phyloP scores from a whole-genome alignment of 2,113 vertebrate genomes.

The Diglossa brunneiventris region DNA sequence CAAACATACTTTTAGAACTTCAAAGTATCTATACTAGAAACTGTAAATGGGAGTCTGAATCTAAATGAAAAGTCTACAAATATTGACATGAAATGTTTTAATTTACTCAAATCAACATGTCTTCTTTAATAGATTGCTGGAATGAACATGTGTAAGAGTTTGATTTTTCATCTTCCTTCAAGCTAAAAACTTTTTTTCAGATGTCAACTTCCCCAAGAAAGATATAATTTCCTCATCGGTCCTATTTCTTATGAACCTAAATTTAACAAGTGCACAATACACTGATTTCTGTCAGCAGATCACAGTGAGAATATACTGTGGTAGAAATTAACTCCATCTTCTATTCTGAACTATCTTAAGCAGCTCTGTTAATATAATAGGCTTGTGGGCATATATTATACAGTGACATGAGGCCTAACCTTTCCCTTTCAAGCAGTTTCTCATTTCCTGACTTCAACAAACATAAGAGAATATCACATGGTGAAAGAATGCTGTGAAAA shows the following conservation, averaged over 20 bases:
- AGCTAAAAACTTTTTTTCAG: background rate
- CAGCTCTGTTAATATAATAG: conserved; percentile 44
- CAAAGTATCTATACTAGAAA: background rate
- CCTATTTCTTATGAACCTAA: background rate
- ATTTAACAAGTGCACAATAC: background rate
- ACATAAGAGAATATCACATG: conserved; percentile 51
- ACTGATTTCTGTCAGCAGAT: conserved; percentile 16
- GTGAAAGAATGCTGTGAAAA: conserved; percentile 56
- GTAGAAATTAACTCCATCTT: conserved; percentile 26
- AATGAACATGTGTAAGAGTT: background rate
- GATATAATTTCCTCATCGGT: rapidly evolving
- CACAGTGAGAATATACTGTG: background rate
- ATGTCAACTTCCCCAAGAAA: background rate
- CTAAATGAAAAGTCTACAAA: background rate
- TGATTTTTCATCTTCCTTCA: background rate
- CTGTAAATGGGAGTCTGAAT: background rate
- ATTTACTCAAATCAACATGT: background rate
- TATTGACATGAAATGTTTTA: background rate
- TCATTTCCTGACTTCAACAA: conserved; percentile 64
- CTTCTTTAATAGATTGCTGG: background rate
- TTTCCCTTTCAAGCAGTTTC: conserved; percentile 62
- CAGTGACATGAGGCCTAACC: conserved; percentile 44
- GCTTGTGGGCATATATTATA: conserved; percentile 47
- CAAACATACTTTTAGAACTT: background rate
- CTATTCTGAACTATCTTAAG: conserved; percentile 10